phyloP scores from a whole-genome alignment of 2,797 vertebrate genomes.

The Ammospiza maritima region DNA sequence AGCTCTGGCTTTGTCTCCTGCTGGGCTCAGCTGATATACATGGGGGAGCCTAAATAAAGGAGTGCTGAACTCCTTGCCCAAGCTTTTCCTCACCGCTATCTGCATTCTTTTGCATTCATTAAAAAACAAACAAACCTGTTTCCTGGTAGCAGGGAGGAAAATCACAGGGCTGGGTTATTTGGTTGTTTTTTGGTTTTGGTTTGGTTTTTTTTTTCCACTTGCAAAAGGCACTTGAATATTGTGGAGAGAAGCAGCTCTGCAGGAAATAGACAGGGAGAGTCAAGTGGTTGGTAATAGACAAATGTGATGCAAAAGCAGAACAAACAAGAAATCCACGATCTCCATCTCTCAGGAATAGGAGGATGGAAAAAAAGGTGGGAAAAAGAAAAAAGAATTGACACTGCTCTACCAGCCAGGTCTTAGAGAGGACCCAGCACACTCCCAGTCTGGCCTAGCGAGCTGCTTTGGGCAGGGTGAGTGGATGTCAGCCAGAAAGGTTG shows the following conservation, averaged over 20 bases:
- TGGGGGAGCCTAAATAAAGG: constrained; percentile 56
- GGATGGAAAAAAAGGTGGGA: not conserved
- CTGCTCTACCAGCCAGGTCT: not conserved
- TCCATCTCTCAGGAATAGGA: not conserved
- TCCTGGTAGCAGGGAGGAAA: constrained; percentile 59
- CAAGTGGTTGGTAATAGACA: not conserved
- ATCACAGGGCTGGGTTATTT: constrained; percentile 26
- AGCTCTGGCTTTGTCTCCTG: constrained; percentile 34
- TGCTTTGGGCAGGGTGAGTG: not conserved
- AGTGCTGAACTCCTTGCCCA: constrained; percentile 23
- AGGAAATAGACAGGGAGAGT: not conserved
- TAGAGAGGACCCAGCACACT: not conserved
- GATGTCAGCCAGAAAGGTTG: not conserved
- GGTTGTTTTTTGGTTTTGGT: not conserved
- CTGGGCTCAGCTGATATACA: constrained; percentile 47
- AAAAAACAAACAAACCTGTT: constrained; percentile 66
- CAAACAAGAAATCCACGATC: constrained; percentile 15
- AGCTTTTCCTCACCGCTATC: constrained; percentile 42
- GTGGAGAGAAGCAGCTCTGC: not conserved
- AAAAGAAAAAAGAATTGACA: not conserved
- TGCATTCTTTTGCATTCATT: constrained; percentile 62
- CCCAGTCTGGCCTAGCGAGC: not conserved
- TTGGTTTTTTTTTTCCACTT: not conserved
- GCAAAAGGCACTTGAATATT: constrained; percentile 18
- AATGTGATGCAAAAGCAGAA: constrained; percentile 1